These are phyloP conservation scores for Sylvilagus bachmani DNA, from an alignment of 2,113 vertebrate species.

Conservation along the genomic window DNA sequence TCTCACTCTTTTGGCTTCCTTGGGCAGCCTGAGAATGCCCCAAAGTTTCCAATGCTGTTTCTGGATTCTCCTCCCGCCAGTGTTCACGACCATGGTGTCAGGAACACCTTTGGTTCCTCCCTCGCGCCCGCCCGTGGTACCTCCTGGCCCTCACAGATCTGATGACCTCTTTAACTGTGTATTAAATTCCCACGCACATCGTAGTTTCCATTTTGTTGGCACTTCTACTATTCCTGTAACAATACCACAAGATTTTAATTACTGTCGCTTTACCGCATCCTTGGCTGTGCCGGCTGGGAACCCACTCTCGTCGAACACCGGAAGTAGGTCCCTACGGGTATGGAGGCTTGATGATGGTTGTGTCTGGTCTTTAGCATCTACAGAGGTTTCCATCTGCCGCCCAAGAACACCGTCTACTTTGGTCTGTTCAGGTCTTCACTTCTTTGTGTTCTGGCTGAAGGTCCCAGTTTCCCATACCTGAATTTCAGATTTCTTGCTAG, in stretches of 20 bases:
- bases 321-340: background rate
- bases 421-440: background rate
- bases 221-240: constrained; percentile 1
- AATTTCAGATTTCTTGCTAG: background rate
- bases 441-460: background rate
- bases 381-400: background rate
- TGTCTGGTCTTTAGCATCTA: background rate
- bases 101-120: no score
- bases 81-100: no score
- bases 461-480: background rate
- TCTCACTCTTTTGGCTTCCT: background rate
- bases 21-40: background rate
- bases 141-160: background rate
- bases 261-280: background rate
- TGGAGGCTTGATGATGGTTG: background rate
- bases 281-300: background rate
- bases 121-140: background rate
- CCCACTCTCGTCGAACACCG: background rate
- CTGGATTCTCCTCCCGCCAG: background rate
- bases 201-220: background rate
- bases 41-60: background rate
- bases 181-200: background rate
- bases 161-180: background rate
- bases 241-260: background rate
- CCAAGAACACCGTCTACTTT: background rate